phyloP scores from a whole-genome alignment of 2,797 vertebrate species.

The Adelosebastes latens region DNA sequence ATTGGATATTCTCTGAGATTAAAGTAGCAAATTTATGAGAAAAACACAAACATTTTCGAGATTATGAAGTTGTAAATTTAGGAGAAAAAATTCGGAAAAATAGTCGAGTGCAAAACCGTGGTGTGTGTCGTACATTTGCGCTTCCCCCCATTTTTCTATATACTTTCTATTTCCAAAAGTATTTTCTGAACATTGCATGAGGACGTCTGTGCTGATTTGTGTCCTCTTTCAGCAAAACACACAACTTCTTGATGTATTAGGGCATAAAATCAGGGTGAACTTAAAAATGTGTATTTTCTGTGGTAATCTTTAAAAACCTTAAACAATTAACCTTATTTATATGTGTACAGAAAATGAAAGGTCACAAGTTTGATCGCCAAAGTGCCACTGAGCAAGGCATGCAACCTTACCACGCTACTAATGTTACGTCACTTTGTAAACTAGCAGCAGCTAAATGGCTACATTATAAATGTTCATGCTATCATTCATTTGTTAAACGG shows the following conservation, averaged over 20 bases:
- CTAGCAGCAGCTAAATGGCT: not conserved
- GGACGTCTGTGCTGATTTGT: not conserved
- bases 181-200: not conserved
- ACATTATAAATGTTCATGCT: not conserved
- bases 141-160: not conserved
- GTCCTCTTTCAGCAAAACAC: not conserved
- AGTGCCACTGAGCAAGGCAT: not conserved
- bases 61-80: too few relatives aligned
- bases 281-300: not conserved
- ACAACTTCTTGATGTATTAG: not conserved
- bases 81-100: too few relatives aligned
- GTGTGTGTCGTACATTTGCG: accelerated
- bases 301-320: not conserved
- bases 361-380: not conserved
- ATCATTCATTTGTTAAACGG: constrained; percentile 21
- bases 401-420: not conserved
- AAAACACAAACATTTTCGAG: too few relatives aligned
- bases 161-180: not conserved
- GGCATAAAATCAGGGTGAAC: not conserved
- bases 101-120: accelerated
- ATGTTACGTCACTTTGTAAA: not conserved
- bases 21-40: too few relatives aligned
- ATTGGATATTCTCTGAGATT: too few relatives aligned
- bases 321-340: not conserved
- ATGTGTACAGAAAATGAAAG: not conserved